A percentile compares a stretch with the other conserved stretches of the same genome.
These are phyloP conservation scores for Clitarchus hookeri DNA, from an alignment of 2,888 invertebrate species.

Conservation along the genomic window DNA sequence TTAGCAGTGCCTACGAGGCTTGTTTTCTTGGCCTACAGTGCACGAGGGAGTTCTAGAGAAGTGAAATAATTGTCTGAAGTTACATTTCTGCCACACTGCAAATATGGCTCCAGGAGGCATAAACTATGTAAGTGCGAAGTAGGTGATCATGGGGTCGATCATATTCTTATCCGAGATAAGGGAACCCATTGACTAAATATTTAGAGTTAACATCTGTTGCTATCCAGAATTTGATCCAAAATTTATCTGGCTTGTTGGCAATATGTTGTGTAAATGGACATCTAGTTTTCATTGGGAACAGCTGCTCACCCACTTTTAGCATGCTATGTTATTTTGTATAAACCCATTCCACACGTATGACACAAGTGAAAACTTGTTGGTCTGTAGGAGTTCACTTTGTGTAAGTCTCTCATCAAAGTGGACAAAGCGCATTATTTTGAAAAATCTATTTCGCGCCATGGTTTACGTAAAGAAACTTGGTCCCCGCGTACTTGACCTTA, in stretches of 20 bases:
- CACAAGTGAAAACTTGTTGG: no score
- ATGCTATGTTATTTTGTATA: neutral
- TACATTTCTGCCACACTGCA: neutral
- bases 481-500: no score
- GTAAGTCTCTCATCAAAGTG: no score
- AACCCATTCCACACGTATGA: no score
- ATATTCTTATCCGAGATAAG: slow-evolving; percentile 27
- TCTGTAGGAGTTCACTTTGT: no score
- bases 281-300: slow-evolving; percentile 22
- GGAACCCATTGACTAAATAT: slow-evolving; percentile 28
- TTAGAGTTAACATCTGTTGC: slow-evolving; percentile 25
- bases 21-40: slow-evolving; percentile 17
- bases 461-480: no score
- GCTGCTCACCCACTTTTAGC: neutral
- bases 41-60: neutral
- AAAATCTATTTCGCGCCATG: no score
- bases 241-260: neutral
- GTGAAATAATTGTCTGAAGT: slow-evolving; percentile 4
- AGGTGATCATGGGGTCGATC: slow-evolving; percentile 10
- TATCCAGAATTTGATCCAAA: slow-evolving; percentile 22
- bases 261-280: neutral
- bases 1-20: slow-evolving; percentile 7
- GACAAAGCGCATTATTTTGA: no score
- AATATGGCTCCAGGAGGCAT: slow-evolving; percentile 23
- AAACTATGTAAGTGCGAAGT: slow-evolving; percentile 19